These are phyloP conservation scores for Solenopsis fugax DNA, from an alignment of 1,140 invertebrate species.

Conservation along the genomic window DNA sequence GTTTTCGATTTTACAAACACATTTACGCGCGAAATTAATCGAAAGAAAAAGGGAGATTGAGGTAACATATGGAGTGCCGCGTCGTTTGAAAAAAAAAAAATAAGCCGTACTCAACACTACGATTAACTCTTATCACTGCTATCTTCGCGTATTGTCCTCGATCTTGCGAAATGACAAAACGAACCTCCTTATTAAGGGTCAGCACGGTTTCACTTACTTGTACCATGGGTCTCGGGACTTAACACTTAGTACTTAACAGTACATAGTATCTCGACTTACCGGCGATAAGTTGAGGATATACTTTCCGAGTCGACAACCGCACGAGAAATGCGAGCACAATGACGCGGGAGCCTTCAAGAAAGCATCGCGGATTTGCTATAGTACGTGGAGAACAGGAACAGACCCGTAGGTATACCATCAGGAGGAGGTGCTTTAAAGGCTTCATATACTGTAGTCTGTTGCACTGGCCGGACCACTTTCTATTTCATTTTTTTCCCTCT, in stretches of 20 bases:
- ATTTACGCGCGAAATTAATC: neutral
- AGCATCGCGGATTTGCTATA: constrained; percentile 73
- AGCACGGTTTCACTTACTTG: constrained; percentile 25
- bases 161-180: constrained; percentile 16
- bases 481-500: constrained; percentile 83
- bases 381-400: constrained; percentile 81
- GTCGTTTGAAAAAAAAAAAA: constrained; percentile 10
- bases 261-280: constrained; percentile 79
- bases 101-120: constrained; percentile 5
- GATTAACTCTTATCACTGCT: constrained; percentile 40
- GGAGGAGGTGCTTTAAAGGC: constrained; percentile 82
- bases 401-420: constrained; percentile 70
- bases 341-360: constrained; percentile 80
- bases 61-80: neutral
- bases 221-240: constrained; percentile 27
- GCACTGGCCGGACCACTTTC: constrained; percentile 86
- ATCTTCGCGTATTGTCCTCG: constrained; percentile 8
- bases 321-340: constrained; percentile 86
- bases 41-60: neutral
- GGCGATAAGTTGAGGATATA: constrained; percentile 85
- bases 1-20: neutral
- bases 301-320: constrained; percentile 87
- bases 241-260: constrained; percentile 47
- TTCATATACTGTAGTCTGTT: constrained; percentile 82
- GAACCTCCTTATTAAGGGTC: neutral